These are phyloP conservation scores for Aphodius granarius DNA, from an alignment of 2,888 invertebrate genomes.

Conservation along the genomic window DNA sequence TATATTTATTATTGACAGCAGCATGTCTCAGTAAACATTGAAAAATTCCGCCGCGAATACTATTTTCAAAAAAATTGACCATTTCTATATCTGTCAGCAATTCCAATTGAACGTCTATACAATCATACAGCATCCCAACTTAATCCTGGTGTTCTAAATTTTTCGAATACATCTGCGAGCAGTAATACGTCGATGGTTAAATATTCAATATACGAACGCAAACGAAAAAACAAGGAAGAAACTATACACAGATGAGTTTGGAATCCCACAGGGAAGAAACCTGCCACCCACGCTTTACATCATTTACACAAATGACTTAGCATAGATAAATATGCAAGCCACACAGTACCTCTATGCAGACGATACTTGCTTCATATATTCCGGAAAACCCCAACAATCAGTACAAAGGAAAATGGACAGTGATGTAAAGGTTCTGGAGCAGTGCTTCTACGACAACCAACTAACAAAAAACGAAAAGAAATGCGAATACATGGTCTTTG, in stretches of 20 bases:
- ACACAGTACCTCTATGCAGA: neutral
- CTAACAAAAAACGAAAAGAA: neutral
- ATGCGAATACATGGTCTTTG: neutral
- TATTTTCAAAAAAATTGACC: too few species aligned
- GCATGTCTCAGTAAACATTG: too few species aligned
- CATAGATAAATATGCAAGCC: neutral
- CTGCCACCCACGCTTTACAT: neutral
- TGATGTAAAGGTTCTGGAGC: neutral
- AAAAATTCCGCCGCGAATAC: too few species aligned
- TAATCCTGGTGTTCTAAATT: too few species aligned
- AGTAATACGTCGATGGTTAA: too few species aligned
- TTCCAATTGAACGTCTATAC: too few species aligned
- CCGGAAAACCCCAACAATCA: neutral
- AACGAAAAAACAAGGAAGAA: neutral
- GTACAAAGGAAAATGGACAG: neutral
- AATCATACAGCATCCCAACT: too few species aligned
- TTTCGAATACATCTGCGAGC: too few species aligned
- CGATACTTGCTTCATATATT: neutral
- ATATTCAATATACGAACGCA: neutral
- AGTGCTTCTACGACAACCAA: neutral
- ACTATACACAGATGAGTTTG: neutral
- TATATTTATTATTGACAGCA: too few species aligned
- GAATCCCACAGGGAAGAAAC: neutral
- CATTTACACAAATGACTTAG: neutral
- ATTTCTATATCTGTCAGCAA: too few species aligned